Conservation (phyloP, 2,888 invertebrate species). For the Zaprionus lineosus region DNA sequence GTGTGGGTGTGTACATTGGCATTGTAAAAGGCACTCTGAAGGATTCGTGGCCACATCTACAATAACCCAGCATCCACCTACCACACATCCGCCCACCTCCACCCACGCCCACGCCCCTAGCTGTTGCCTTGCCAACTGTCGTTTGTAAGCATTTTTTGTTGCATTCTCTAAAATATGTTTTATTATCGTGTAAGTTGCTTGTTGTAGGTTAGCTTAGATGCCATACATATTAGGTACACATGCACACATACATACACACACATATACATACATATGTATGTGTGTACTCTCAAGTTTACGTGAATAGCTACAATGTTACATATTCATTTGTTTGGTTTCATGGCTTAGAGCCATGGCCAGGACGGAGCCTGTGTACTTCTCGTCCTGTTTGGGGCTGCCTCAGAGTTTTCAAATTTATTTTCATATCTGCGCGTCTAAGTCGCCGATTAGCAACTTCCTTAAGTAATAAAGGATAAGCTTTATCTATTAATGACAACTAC, state of each 20-base stretch:
- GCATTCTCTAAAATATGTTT: constrained; percentile 68
- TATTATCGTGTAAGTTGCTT: constrained; percentile 71
- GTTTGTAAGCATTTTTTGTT: constrained; percentile 48
- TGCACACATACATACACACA: constrained; percentile 4
- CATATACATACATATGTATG: constrained; percentile 1
- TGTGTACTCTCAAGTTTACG: neutral
- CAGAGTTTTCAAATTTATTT: constrained; percentile 22
- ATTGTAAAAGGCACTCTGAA: constrained; percentile 28
- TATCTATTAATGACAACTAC: neutral
- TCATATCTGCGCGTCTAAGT: constrained; percentile 3
- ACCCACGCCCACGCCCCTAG: neutral
- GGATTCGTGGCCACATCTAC: neutral
- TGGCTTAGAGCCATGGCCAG: constrained; percentile 30
- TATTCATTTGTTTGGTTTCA: constrained; percentile 31
- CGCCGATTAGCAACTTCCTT: constrained; percentile 18
- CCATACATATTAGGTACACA: constrained; percentile 25
- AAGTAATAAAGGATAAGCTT: neutral
- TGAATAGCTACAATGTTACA: constrained; percentile 3
- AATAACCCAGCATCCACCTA: neutral
- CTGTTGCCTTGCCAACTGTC: constrained; percentile 46
- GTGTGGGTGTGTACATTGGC: constrained; percentile 19
- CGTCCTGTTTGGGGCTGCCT: constrained; percentile 35
- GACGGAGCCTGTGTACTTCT: constrained; percentile 19
- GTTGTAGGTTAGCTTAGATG: constrained; percentile 50
- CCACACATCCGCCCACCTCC: neutral